These are phyloP conservation scores for Ischnus inquisitorius DNA, from an alignment of 2,888 invertebrate species.

Conservation along the genomic window DNA sequence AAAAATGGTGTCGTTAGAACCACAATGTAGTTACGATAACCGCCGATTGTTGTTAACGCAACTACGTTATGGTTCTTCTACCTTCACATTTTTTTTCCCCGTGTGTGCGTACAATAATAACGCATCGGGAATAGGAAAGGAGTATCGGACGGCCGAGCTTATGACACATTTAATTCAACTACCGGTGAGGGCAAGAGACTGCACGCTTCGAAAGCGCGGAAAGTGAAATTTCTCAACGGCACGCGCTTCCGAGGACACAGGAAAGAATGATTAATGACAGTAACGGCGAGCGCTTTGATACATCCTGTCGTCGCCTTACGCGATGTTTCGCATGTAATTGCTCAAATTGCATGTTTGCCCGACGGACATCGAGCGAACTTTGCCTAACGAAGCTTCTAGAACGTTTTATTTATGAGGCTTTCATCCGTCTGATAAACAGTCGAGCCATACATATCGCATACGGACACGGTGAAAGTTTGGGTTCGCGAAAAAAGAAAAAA, in stretches of 20 bases:
- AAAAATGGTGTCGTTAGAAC: no score
- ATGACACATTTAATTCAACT: slow-evolving; percentile 59
- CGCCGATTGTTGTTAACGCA: no score
- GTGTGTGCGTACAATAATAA: no score
- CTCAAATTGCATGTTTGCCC: neutral
- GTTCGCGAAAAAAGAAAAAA: neutral
- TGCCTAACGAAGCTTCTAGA: slow-evolving; percentile 31
- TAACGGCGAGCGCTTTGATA: neutral
- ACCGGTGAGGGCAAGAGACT: neutral
- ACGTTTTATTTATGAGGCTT: neutral
- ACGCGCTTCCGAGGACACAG: slow-evolving; percentile 45
- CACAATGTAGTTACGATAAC: no score
- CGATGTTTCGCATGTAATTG: slow-evolving; percentile 5
- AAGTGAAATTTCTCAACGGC: slow-evolving; percentile 68
- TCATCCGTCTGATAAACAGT: neutral
- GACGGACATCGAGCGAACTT: slow-evolving; percentile 10
- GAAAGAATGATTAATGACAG: slow-evolving; percentile 29
- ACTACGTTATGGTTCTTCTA: no score
- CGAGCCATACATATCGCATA: neutral
- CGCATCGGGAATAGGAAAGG: neutral
- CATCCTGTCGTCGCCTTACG: slow-evolving; percentile 9
- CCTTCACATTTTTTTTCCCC: no score
- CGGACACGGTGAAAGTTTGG: neutral
- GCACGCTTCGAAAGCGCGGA: slow-evolving; percentile 54
- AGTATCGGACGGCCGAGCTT: slow-evolving; percentile 47